Percentiles rank a stretch among this genome's conserved stretches.
These are phyloP conservation scores for Trachymyrmex cornetzi DNA, from an alignment of 1,140 invertebrate genomes.

Conservation along the genomic window DNA sequence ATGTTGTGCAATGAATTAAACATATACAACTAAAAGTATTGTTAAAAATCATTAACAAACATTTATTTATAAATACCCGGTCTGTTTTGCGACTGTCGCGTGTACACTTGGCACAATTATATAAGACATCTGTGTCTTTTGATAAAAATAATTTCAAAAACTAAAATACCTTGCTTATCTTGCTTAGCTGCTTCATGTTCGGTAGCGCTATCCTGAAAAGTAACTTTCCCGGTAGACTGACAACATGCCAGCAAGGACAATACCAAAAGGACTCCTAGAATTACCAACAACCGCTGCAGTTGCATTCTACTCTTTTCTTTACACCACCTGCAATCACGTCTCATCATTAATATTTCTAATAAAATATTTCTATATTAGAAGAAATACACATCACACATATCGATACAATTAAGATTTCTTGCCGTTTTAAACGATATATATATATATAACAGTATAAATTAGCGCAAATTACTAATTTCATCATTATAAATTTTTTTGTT, in stretches of 20 bases:
- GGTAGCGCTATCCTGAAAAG: slow-evolving; percentile 78
- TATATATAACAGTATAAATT: too few relatives aligned
- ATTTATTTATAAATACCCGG: neutral
- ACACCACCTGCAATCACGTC: slow-evolving; percentile 55
- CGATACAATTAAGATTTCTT: neutral
- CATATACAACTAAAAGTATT: neutral
- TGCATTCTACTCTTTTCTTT: slow-evolving; percentile 78
- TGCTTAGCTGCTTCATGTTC: slow-evolving; percentile 69
- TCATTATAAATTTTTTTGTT: slow-evolving; percentile 3
- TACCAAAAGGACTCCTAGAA: slow-evolving; percentile 75
- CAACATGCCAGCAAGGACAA: slow-evolving; percentile 69
- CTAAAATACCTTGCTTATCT: slow-evolving; percentile 77
- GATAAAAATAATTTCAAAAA: neutral
- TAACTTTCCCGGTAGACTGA: slow-evolving; percentile 75
- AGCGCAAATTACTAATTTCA: neutral
- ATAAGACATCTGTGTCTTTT: neutral
- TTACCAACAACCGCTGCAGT: slow-evolving; percentile 78
- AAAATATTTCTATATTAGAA: neutral
- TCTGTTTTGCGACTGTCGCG: neutral
- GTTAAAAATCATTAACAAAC: neutral
- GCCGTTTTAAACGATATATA: neutral
- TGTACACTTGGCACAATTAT: neutral
- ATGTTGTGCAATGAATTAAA: neutral
- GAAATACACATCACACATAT: neutral
- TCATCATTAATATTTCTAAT: slow-evolving; percentile 36